phyloP scores from a whole-genome alignment of 2,888 invertebrate genomes.

The Chironomus tentans region DNA sequence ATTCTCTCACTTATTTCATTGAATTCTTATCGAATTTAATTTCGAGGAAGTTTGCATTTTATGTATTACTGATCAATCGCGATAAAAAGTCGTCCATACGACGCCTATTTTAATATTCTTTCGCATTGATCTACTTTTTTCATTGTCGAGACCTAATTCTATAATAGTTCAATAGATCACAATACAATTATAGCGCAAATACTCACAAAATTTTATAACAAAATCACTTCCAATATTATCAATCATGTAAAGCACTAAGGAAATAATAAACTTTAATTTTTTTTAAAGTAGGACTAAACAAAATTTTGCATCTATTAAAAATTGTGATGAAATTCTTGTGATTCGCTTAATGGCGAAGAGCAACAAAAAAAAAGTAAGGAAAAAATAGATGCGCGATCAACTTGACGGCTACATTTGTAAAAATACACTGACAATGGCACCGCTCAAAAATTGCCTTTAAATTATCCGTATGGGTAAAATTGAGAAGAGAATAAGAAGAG shows the following conservation, averaged over 20 bases:
- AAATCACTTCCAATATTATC: too few relatives aligned
- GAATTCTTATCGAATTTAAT: neutral
- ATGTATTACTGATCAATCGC: too few relatives aligned
- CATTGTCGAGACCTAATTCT: too few relatives aligned
- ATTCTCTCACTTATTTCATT: neutral
- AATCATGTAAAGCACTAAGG: too few relatives aligned
- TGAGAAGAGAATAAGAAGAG: neutral
- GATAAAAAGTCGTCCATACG: neutral
- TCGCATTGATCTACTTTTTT: too few relatives aligned
- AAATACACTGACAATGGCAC: neutral
- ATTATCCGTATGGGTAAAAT: neutral
- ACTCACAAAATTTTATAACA: too few relatives aligned
- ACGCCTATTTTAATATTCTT: neutral
- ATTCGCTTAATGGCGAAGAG: neutral
- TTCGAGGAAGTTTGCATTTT: too few relatives aligned
- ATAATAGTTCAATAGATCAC: neutral
- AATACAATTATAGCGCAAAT: too few relatives aligned
- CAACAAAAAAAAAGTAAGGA: neutral
- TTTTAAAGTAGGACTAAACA: neutral
- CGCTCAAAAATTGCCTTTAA: neutral
- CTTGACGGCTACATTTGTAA: conserved; percentile 4
- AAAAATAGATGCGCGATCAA: conserved; percentile 4
- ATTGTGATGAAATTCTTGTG: neutral
- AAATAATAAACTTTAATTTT: neutral
- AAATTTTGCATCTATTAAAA: conserved; percentile 1